Conservation (phyloP, 2,888 invertebrate genomes). For the Lissocephala sabroskyi region DNA sequence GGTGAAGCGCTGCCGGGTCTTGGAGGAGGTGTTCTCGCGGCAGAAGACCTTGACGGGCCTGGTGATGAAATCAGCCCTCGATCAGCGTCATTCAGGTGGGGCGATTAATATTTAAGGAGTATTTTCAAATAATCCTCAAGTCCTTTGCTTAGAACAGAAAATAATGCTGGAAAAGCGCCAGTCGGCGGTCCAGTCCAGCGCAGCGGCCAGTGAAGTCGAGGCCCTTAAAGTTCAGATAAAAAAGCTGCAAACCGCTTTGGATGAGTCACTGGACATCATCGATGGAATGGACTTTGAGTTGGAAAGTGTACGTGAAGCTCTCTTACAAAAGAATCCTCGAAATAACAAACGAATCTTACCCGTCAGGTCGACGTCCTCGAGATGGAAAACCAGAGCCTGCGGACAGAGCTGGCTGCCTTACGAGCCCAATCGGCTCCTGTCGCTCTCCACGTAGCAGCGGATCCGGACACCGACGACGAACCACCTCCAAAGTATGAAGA, state of each 20-base stretch:
- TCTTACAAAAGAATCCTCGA: not conserved
- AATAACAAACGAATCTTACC: too few relatives aligned
- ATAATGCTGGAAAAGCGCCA: constrained; percentile 31
- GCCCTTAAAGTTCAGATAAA: constrained; percentile 33
- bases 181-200: constrained; percentile 19
- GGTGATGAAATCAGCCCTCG: constrained; percentile 65
- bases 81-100: constrained; percentile 41
- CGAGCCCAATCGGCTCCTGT: constrained; percentile 41
- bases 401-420: constrained; percentile 47
- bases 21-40: constrained; percentile 62
- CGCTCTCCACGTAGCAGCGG: too few relatives aligned
- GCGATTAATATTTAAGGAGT: not conserved
- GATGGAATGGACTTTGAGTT: constrained; percentile 70
- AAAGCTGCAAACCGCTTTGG: constrained; percentile 53
- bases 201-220: constrained; percentile 18
- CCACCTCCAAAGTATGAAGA: constrained; percentile 38
- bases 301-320: constrained; percentile 65
- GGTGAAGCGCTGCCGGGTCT: constrained; percentile 57
- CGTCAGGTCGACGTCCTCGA: constrained; percentile 63
- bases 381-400: constrained; percentile 63
- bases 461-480: constrained; percentile 21
- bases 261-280: constrained; percentile 68
- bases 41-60: constrained; percentile 67
- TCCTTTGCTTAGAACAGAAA: constrained; percentile 36
- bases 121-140: not conserved